Base-by-base conservation (phyloP, 2,113 vertebrate species). In the Sinocyclocheilus rhinocerous region DNA sequence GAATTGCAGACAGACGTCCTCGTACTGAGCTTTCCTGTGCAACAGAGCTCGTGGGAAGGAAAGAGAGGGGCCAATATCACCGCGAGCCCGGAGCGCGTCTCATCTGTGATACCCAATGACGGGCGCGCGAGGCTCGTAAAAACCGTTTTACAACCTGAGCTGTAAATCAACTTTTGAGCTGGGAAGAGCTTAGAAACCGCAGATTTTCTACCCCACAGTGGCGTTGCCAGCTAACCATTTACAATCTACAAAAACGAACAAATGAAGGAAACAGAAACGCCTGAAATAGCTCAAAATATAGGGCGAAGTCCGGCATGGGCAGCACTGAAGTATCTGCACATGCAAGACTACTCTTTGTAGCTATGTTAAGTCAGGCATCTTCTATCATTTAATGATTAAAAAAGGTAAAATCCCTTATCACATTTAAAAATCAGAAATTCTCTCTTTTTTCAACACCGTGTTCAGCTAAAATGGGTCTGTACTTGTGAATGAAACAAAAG, bases 51-150 rank as follows among this genome's bases (percentile, higher is more conserved):
- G 87, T 89, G 87, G 85, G 87, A 89, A 89, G 82, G 87, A 83
- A 85, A 81, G 67, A 73, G 63, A 79, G 87, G 84, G 67, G 87
- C 81, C 87, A 82, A 78, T 69, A 86, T 85, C n/a, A 70, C 75
- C 63, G 57, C 83, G 42, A 52, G 76, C 87, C 50, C 55, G 45
- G 70, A 10, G 20, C 87, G 85, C 87, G 76, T 86, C 59, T 86
- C 67, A 65, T 75, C 81, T 78, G 79, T 78, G 57, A 76, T 70
- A 76, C 80, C 88, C 88, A 89, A 89, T 89, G 88, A 85, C 86
- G 79, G 88, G 8, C 78, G 86, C 80, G 86, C 88, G 86, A 89
- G 88, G 83, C 88, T 89, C 86, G 88, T 89, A 89, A 89, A 89
- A 81, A 11, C 57, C 65, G 22, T 83, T 88, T 89, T 80, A 89